Percentiles rank a stretch among this genome's conserved stretches.
Evolutionary conservation across 1,140 invertebrate genomes (phyloP).

Genomic region (Melipona quadrifasciata): DNA sequence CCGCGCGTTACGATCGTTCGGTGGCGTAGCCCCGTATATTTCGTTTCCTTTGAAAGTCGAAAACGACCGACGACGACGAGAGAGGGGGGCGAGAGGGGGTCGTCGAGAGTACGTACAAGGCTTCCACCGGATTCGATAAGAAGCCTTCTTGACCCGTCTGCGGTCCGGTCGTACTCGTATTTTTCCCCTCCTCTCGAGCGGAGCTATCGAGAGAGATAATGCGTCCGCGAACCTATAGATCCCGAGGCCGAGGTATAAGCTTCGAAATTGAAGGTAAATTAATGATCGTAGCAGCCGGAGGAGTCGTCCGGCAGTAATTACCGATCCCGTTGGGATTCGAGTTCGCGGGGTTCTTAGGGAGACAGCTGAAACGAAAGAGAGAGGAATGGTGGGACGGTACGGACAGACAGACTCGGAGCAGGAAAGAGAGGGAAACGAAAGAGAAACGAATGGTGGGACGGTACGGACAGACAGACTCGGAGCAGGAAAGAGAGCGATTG

Average conservation of each 20-base stretch:
- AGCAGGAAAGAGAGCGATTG: background rate
- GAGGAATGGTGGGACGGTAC: background rate
- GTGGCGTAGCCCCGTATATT: conserved; percentile 10
- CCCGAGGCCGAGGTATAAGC: conserved; percentile 40
- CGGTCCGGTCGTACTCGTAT: background rate
- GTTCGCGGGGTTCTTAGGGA: conserved; percentile 29
- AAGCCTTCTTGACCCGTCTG: background rate
- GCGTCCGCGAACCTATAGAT: conserved; percentile 5
- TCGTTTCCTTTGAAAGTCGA: conserved; percentile 1
- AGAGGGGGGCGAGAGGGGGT: no score
- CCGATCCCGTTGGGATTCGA: conserved; percentile 60
- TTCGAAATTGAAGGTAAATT: conserved; percentile 66
- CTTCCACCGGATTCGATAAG: conserved; percentile 1
- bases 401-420: no score
- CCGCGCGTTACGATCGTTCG: background rate
- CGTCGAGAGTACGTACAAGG: background rate
- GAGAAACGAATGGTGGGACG: background rate
- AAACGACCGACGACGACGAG: background rate
- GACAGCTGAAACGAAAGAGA: conserved; percentile 4
- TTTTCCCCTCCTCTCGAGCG: background rate
- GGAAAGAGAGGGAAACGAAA: background rate
- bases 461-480: background rate
- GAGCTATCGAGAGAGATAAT: conserved; percentile 33
- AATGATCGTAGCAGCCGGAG: conserved; percentile 63
- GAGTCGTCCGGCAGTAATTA: conserved; percentile 67